Evolutionary conservation across 2,797 vertebrate genomes (phyloP), one percentile per base, ranked within the genome.

Genomic region (Peromyscus melanophrys): DNA sequence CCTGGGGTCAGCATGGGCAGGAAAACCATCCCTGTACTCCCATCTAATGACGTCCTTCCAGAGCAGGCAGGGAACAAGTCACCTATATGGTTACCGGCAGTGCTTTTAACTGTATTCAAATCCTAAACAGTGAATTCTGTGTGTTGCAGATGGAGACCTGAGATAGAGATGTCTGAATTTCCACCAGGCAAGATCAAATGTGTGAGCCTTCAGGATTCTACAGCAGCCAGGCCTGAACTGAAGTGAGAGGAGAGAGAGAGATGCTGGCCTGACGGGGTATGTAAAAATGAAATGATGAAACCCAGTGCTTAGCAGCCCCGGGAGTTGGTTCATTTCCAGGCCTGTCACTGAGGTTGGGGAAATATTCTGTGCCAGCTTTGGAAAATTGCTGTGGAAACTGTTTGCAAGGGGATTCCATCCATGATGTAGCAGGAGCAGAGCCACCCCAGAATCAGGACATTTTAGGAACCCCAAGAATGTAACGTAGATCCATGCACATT

Each of bases 81-180:
- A 6, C 87, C 43, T 46, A 6, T 75, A 78, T 34, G n/a, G 37
- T 71, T 65, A 25, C 43, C 29, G 13, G 0, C 27, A 37, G 52
- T 40, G 2, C 76, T 89, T 63, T 10, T 49, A 92, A 90, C 83
- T 19, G n/a, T 3, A 1, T 63, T 17, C 59, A 34, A 65, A 92
- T 40, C 37, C 57, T 97, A 73, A 91, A 52, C 8, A 1, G 59
- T 19, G 19, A 2, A 11, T 92, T 96, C 52, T 73, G 7, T 94
- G 31, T 96, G 14, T 96, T 92, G 43, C 61, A 98, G 98, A 95
- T 97, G 97, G 89, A 92, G 13, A 89, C 0, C 12, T 49, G 84
- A 71, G 61, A 69, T 57, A 78, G 0, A 0, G 55, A 90, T 73
- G 92, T 93, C 61, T 93, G 57, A 97, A 37, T 43, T 0, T 69